Conservation (phyloP, 2,797 vertebrate species). For the Psittacula derbiana region DNA sequence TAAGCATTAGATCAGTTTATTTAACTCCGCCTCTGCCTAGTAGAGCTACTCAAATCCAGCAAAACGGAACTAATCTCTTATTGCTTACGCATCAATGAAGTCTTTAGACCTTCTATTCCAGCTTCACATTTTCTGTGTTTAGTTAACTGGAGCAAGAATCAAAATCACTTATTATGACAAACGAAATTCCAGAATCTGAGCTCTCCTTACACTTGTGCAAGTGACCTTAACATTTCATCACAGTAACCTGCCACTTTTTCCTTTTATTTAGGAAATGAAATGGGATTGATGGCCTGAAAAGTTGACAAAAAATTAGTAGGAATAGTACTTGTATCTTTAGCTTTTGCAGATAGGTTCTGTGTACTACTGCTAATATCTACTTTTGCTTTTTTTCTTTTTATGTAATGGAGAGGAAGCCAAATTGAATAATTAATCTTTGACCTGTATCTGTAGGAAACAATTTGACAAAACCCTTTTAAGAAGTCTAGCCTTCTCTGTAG, state of each 20-base stretch:
- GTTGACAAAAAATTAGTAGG: neutral
- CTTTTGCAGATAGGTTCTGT: neutral
- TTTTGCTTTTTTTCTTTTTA: neutral
- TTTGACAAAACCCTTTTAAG: conserved; percentile 31
- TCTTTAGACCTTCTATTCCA: neutral
- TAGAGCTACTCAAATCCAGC: neutral
- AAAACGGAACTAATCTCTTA: neutral
- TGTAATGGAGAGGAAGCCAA: neutral
- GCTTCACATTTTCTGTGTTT: neutral
- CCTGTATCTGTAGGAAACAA: neutral
- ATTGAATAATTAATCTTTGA: conserved; percentile 33
- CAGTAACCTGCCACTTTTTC: neutral
- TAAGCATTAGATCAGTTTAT: neutral
- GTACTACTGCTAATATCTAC: neutral
- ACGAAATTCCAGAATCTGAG: neutral
- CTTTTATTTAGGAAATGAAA: neutral
- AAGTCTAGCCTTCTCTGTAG: conserved; percentile 31
- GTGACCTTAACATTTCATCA: neutral
- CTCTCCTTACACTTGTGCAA: neutral
- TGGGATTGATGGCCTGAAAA: neutral
- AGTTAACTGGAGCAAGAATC: neutral
- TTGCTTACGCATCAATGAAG: neutral
- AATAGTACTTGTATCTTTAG: neutral
- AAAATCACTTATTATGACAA: neutral
- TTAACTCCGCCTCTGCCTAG: neutral